phyloP scores from a whole-genome alignment of 2,113 vertebrate species.

The Heterochromis multidens region DNA sequence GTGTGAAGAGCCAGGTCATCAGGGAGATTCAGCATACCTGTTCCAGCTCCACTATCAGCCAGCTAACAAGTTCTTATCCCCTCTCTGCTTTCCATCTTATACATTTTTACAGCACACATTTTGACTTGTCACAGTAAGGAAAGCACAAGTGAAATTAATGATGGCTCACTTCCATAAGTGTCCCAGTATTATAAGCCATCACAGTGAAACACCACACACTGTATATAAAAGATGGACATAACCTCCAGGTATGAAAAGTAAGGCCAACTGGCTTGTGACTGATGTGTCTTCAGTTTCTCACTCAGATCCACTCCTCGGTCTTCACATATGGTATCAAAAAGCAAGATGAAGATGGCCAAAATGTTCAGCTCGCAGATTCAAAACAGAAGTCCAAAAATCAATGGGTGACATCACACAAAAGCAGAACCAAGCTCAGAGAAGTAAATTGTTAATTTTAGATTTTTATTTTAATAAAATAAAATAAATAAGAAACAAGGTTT shows the following conservation, averaged over 20 bases:
- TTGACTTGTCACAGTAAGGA: background rate
- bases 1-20: background rate
- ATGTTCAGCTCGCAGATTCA: too few relatives aligned
- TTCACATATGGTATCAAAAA: background rate
- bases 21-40: background rate
- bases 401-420: background rate
- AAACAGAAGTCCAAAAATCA: too few relatives aligned
- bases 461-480: background rate
- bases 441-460: background rate
- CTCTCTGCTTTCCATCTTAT: background rate
- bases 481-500: background rate
- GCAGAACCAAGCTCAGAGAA: background rate
- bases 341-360: too few relatives aligned
- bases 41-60: background rate
- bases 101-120: background rate
- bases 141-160: background rate
- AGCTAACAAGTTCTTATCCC: background rate
- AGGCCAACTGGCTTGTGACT: too few relatives aligned
- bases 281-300: background rate
- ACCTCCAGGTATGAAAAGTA: background rate
- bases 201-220: background rate
- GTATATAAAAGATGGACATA: background rate
- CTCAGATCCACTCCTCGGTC: background rate
- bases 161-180: background rate
- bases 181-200: background rate